These are phyloP conservation scores for Lasius fuliginosus DNA, from an alignment of 2,888 invertebrate species.

Conservation along the genomic window DNA sequence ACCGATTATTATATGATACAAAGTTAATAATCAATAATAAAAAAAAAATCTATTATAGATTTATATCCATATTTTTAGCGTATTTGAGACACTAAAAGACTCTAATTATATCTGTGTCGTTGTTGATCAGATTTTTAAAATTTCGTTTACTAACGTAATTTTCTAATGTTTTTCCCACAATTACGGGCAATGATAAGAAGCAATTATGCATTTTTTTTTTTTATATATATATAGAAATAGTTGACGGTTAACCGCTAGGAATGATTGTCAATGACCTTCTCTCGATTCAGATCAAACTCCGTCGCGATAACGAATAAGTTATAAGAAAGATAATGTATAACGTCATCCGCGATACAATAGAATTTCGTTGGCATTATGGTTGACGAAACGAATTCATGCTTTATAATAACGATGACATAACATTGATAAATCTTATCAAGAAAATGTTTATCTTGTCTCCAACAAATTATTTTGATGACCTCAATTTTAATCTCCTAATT, in stretches of 20 bases:
- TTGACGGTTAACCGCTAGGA: not conserved
- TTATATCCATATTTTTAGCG: not conserved
- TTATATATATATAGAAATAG: conserved; percentile 23
- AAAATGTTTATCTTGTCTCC: conserved; percentile 11
- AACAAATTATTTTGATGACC: not conserved
- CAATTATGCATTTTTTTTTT: conserved; percentile 56
- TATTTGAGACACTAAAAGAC: too few species aligned
- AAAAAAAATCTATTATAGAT: not conserved
- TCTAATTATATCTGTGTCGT: not conserved
- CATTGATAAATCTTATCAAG: conserved; percentile 11
- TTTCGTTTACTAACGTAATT: not conserved
- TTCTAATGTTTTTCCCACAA: conserved; percentile 40
- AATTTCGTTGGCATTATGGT: not conserved
- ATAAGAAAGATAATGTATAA: not conserved
- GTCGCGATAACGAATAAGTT: conserved; percentile 47
- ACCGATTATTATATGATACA: not conserved
- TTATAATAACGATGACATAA: conserved; percentile 40
- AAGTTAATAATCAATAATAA: not conserved
- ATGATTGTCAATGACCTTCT: conserved; percentile 36
- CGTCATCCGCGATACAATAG: not conserved
- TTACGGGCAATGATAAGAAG: conserved; percentile 37
- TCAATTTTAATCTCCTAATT: not conserved
- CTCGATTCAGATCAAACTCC: conserved; percentile 60
- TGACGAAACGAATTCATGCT: not conserved
- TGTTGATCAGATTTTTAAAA: conserved; percentile 22